Conservation (phyloP, 2,797 vertebrate species). For the Falco berigora region DNA sequence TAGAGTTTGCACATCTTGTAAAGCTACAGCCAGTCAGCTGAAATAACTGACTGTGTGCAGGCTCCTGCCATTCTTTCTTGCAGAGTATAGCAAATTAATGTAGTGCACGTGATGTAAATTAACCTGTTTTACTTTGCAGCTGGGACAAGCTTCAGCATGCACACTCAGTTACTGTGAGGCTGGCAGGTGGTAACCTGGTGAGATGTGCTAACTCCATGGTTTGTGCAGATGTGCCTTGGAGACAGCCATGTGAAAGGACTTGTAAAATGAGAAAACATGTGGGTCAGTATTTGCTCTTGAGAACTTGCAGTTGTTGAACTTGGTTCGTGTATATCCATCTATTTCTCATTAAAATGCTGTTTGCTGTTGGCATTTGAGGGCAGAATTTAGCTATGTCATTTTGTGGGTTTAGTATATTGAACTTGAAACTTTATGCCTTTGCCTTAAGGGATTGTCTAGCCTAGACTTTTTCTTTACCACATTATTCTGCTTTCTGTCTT, state of each 20-base stretch:
- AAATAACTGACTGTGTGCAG: not conserved
- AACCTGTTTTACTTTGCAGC: not conserved
- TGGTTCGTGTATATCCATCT: not conserved
- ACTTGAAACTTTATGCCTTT: not conserved
- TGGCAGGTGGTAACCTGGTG: not conserved
- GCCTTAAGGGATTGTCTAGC: not conserved
- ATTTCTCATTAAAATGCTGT: not conserved
- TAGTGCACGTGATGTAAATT: not conserved
- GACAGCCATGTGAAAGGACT: not conserved
- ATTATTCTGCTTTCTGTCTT: not conserved
- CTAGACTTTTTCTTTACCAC: not conserved
- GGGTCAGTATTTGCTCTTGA: not conserved
- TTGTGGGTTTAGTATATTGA: not conserved
- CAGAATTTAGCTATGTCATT: not conserved
- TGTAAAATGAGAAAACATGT: not conserved
- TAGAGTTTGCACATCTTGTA: rapidly evolving
- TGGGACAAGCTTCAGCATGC: not conserved
- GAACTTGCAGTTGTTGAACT: not conserved
- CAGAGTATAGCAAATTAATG: not conserved
- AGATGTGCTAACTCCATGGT: not conserved
- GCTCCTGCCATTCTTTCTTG: not conserved
- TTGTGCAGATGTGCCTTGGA: not conserved
- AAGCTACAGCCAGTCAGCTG: not conserved
- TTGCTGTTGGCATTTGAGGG: not conserved
- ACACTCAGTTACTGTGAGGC: not conserved